Percentiles rank a stretch among this genome's conserved stretches.
These are phyloP conservation scores for Siniperca obscura DNA, from an alignment of 2,797 vertebrate species.

Conservation along the genomic window DNA sequence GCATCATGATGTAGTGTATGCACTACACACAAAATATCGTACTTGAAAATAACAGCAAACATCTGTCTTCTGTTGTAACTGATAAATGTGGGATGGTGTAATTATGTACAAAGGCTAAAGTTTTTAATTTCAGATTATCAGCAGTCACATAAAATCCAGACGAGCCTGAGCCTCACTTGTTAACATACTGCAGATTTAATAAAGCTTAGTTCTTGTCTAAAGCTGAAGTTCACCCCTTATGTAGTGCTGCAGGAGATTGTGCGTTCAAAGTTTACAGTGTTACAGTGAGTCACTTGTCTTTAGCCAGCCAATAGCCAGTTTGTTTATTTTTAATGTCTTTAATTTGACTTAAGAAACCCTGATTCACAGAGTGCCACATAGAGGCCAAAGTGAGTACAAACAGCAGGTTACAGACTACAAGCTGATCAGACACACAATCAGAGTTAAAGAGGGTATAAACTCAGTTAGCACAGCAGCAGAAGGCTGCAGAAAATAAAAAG, in stretches of 20 bases:
- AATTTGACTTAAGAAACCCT: constrained; percentile 75
- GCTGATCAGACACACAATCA: constrained; percentile 47
- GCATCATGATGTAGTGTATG: neutral
- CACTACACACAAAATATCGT: neutral
- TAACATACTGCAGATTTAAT: neutral
- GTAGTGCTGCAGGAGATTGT: neutral
- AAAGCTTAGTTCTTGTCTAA: neutral
- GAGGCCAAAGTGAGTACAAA: constrained; percentile 66
- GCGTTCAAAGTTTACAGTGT: neutral
- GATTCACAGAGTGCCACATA: constrained; percentile 61
- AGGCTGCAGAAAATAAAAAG: constrained; percentile 35
- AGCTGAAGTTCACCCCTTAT: neutral
- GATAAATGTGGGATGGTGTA: neutral
- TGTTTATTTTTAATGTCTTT: constrained; percentile 70
- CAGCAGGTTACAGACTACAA: constrained; percentile 74
- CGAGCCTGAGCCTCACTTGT: neutral
- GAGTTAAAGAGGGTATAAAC: constrained; percentile 49
- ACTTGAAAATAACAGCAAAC: neutral
- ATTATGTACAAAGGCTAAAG: neutral
- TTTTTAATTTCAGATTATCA: neutral
- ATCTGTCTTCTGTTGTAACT: neutral
- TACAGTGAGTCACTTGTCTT: neutral
- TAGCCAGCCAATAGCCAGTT: constrained; percentile 35
- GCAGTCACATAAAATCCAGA: neutral
- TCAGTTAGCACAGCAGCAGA: constrained; percentile 55